Percentiles rank a stretch among this genome's conserved stretches.
Evolutionary conservation across 2,113 vertebrate genomes (phyloP).

Genomic region (Paraplagusia blochii): DNA sequence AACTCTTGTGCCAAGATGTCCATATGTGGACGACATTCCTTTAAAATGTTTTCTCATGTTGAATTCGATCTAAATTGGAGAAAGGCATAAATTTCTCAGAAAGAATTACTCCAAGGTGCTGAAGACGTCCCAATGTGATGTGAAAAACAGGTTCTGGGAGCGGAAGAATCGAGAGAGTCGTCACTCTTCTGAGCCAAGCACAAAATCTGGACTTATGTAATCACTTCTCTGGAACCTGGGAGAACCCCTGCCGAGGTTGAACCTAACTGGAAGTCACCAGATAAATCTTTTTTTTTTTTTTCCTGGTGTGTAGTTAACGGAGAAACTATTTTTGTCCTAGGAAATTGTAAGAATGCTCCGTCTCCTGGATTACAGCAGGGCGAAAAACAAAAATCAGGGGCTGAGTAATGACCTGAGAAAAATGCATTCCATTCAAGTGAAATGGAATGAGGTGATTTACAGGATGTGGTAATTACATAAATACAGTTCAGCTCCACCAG

Average conservation of each 20-base stretch:
- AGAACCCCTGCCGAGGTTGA: conserved; percentile 3
- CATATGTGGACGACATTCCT: conserved; percentile 7
- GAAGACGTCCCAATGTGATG: conserved; percentile 45
- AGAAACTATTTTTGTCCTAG: conserved; percentile 3
- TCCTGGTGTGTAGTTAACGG: conserved; percentile 13
- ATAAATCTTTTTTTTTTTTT: conserved; percentile 23
- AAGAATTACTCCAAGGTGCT: conserved; percentile 37
- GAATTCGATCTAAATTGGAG: conserved; percentile 48
- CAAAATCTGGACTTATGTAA: conserved; percentile 27
- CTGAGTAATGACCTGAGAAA: neutral
- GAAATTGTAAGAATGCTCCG: neutral
- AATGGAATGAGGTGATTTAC: neutral
- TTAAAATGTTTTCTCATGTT: conserved; percentile 17
- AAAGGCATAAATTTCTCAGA: conserved; percentile 28
- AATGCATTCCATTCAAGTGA: conserved; percentile 5
- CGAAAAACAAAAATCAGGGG: neutral
- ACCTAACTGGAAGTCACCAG: conserved; percentile 9
- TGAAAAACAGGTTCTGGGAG: conserved; percentile 50
- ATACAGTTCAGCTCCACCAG: too few relatives aligned
- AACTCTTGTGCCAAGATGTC: neutral
- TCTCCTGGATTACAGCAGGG: neutral
- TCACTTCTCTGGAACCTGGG: conserved; percentile 26
- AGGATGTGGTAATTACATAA: too few relatives aligned
- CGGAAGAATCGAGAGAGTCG: conserved; percentile 23
- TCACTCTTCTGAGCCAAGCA: conserved; percentile 17